Base-by-base conservation (phyloP, 2,113 vertebrate species). In the Podarcis cretensis region DNA sequence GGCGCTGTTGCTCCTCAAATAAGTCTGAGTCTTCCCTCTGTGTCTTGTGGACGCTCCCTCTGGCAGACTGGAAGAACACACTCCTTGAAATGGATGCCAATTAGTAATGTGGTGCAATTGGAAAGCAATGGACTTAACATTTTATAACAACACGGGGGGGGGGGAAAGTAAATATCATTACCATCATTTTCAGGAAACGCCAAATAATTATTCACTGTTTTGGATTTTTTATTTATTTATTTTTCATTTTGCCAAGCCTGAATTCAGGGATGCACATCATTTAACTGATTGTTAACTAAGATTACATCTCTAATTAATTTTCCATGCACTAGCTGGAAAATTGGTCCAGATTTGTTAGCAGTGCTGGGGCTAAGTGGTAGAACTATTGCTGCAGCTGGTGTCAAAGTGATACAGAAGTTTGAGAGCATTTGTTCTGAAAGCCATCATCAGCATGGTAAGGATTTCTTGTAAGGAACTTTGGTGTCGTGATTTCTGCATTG, bases 241-340 rank as follows among this genome's bases (percentile, higher is more conserved):
- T 85, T 93, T 91, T 77, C 40, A 84, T 0, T 81, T 90, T 57
- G 1, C 66, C 48, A 3, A 87, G 82, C 54, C 90, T 63, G 89
- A 92, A 92, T 91, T 69, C 2, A 84, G 69, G 63, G 84, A 82
- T 85, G 83, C 13, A 86, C 85, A 83, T 84, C 2, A 87, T 87
- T 73, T 86, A 87, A 81, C 75, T 2, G 0, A 59, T 59, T 87
- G 9, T 89, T 92, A 88, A 92, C 85, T 81, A 14, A 83, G 92
- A 81, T 13, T 89, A 20, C 91, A 43, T 78, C 69, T 86, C 80
- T 89, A 87, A 92, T 94, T 85, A 85, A 69, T 89, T 93, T 65
- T 83, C 91, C 23, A 59, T 84, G 21, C 1, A 0, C 71, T 57
- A 14, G 14, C 65, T 66, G 75, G 35, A 88, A 91, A 90, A 89